Evolutionary conservation across 2,113 vertebrate species (phyloP).

Genomic region (Cyphomyrus discorhynchus): DNA sequence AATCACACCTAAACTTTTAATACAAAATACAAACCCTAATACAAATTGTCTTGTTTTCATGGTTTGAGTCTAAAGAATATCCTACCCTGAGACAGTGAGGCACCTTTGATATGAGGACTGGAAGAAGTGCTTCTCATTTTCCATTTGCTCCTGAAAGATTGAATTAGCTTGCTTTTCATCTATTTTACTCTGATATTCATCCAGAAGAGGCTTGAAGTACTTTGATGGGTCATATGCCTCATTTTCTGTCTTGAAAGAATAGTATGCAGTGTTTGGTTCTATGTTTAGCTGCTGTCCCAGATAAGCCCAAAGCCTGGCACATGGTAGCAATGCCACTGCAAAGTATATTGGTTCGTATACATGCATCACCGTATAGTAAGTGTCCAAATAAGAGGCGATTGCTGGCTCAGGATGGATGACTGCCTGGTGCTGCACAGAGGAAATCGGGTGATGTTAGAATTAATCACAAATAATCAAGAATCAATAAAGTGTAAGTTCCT

Average conservation of each 20-base stretch:
- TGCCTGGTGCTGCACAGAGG: conserved; percentile 8
- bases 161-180: not conserved
- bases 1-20: no score
- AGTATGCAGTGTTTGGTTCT: conserved; percentile 22
- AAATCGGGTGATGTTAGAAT: not conserved
- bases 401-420: conserved; percentile 14
- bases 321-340: conserved; percentile 32
- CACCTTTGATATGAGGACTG: not conserved
- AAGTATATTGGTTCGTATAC: conserved; percentile 26
- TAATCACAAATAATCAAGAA: not conserved
- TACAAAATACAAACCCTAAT: no score
- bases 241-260: conserved; percentile 23
- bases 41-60: no score
- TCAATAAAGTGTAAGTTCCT: not conserved
- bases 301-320: conserved; percentile 31
- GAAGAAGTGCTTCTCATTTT: conserved; percentile 33
- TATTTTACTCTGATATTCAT: conserved; percentile 13
- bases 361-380: conserved; percentile 12
- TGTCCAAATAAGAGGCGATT: conserved; percentile 20
- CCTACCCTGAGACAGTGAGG: not conserved
- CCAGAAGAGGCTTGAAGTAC: conserved; percentile 28
- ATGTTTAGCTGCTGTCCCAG: conserved; percentile 20
- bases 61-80: no score
- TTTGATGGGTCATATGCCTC: conserved; percentile 19
- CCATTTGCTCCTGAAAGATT: conserved; percentile 28